Conservation (phyloP, 2,888 invertebrate species). For the Pyralis farinalis region DNA sequence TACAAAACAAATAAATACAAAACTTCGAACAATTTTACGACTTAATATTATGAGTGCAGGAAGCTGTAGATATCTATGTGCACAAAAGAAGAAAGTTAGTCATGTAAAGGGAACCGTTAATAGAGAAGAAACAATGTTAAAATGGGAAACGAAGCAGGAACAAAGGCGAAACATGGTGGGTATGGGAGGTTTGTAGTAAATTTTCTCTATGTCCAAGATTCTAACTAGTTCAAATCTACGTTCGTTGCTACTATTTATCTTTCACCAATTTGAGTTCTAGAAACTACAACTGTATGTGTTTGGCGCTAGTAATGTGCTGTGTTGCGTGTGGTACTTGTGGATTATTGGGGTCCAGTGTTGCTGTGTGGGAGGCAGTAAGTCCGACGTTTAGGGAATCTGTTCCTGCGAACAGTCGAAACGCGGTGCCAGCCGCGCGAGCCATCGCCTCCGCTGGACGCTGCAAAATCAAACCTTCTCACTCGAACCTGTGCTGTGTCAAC, state of each 20-base stretch:
- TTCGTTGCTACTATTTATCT: not conserved
- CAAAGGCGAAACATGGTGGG: not conserved
- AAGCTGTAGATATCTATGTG: conserved; percentile 4
- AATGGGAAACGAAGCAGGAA: conserved; percentile 3
- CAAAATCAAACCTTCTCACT: conserved; percentile 45
- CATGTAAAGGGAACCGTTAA: not conserved
- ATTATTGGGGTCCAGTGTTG: conserved; percentile 75
- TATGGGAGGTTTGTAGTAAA: not conserved
- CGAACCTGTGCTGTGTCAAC: conserved; percentile 21
- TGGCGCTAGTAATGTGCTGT: conserved; percentile 29
- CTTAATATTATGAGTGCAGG: not conserved
- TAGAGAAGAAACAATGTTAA: not conserved
- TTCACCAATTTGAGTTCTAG: not conserved
- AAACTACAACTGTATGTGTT: conserved; percentile 9
- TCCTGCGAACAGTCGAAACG: conserved; percentile 88
- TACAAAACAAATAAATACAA: too few species aligned
- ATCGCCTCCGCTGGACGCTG: conserved; percentile 90
- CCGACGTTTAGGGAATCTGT: conserved; percentile 88
- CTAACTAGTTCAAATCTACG: not conserved
- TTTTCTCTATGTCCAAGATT: not conserved
- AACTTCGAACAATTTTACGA: not conserved
- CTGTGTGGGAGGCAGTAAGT: conserved; percentile 83
- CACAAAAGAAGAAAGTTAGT: not conserved
- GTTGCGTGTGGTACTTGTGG: conserved; percentile 63
- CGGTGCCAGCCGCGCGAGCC: conserved; percentile 89